Percentiles rank a stretch among this genome's conserved stretches.
Conservation (phyloP, 2,113 vertebrate species). For the Pontoporia blainvillei region DNA sequence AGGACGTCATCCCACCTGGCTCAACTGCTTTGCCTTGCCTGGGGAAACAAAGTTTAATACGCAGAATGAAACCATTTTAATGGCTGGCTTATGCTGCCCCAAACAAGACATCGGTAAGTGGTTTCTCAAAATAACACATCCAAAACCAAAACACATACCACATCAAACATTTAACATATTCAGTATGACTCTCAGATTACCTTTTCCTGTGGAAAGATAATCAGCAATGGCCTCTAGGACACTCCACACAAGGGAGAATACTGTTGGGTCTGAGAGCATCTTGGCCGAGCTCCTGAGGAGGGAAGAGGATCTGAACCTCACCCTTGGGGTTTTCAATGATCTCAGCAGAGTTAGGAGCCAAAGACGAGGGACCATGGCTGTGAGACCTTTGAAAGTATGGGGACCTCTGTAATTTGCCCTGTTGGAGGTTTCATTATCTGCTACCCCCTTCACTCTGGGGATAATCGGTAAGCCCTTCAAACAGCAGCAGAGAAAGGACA, state of each 20-base stretch:
- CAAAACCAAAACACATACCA: background rate
- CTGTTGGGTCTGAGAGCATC: background rate
- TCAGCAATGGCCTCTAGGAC: background rate
- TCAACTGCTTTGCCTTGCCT: background rate
- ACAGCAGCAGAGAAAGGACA: background rate
- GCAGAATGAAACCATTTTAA: background rate
- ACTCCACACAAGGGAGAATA: background rate
- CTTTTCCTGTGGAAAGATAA: background rate
- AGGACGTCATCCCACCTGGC: background rate
- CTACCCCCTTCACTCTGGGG: background rate
- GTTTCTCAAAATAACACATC: constrained; percentile 36
- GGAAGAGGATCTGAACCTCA: background rate
- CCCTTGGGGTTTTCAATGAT: background rate
- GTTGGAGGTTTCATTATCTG: background rate
- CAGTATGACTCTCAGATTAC: constrained; percentile 16
- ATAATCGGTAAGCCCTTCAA: background rate
- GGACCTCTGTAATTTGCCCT: background rate
- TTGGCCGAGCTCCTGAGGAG: rapidly evolving
- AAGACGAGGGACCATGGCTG: background rate
- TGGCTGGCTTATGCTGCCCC: background rate
- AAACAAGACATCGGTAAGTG: constrained; percentile 3
- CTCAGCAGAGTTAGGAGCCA: background rate
- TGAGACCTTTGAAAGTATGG: background rate
- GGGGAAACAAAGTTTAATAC: background rate
- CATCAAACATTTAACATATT: constrained; percentile 8